phyloP scores from a whole-genome alignment of 2,113 vertebrate genomes.

The Gallinago paraguaiae region DNA sequence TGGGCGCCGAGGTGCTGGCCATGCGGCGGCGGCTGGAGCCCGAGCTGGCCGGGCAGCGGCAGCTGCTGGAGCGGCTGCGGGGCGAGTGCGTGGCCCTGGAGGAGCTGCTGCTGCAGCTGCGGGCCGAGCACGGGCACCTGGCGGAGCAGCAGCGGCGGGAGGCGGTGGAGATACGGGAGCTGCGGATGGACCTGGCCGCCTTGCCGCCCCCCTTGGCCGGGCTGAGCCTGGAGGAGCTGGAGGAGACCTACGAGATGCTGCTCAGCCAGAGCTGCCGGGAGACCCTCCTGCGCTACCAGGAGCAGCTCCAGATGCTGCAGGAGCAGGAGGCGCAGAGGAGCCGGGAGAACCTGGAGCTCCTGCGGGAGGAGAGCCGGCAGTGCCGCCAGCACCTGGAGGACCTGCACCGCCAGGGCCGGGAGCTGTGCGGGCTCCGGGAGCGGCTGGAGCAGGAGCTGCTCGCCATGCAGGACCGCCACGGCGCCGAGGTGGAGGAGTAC shows the following conservation, averaged over 20 bases:
- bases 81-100: conserved; percentile 73
- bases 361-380: conserved; percentile 80
- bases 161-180: conserved; percentile 69
- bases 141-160: conserved; percentile 78
- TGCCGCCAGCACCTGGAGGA: conserved; percentile 79
- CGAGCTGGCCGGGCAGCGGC: conserved; percentile 77
- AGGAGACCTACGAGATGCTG: conserved; percentile 80
- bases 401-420: conserved; percentile 76
- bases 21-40: conserved; percentile 71
- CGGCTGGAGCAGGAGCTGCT: conserved; percentile 83
- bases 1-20: conserved; percentile 39
- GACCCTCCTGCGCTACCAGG: conserved; percentile 83
- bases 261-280: conserved; percentile 83
- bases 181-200: conserved; percentile 64
- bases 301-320: conserved; percentile 83
- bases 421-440: conserved; percentile 78
- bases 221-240: conserved; percentile 78
- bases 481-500: conserved; percentile 76
- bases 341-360: conserved; percentile 74
- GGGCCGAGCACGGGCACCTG: conserved; percentile 75
- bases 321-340: conserved; percentile 74
- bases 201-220: conserved; percentile 62
- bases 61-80: conserved; percentile 67
- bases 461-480: conserved; percentile 79
- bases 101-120: conserved; percentile 78